These are phyloP conservation scores for Drosophila kambysellisi DNA, from an alignment of 2,888 invertebrate genomes.

Conservation along the genomic window DNA sequence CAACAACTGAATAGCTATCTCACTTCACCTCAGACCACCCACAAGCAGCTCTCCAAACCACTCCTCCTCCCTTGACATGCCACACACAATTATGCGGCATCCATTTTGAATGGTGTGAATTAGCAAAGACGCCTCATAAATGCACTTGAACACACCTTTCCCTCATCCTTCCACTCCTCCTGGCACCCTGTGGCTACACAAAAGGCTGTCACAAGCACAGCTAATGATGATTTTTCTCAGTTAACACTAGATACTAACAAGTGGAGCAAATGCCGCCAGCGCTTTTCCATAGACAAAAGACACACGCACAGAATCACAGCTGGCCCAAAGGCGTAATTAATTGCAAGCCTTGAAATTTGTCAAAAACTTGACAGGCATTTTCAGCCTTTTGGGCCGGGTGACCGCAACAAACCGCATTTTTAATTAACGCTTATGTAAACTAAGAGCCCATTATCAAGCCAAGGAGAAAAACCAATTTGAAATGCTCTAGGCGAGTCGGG, in stretches of 20 bases:
- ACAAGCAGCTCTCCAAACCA: background rate
- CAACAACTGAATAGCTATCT: slow-evolving; percentile 29
- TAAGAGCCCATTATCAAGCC: slow-evolving; percentile 1
- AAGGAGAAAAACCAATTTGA: background rate
- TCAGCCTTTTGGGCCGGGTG: slow-evolving; percentile 2
- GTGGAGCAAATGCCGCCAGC: slow-evolving; percentile 7
- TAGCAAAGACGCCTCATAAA: slow-evolving; percentile 52
- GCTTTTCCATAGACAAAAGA: slow-evolving; percentile 42
- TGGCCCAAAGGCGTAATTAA: slow-evolving; percentile 52
- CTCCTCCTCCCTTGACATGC: background rate
- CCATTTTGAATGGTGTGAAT: slow-evolving; percentile 68
- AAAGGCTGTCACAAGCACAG: slow-evolving; percentile 49
- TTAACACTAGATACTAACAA: slow-evolving; percentile 20
- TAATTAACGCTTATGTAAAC: slow-evolving; percentile 60
- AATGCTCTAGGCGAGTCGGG: background rate
- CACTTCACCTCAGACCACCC: background rate
- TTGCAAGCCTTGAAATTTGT: slow-evolving; percentile 62
- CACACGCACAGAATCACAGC: background rate
- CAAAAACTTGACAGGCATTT: slow-evolving; percentile 34
- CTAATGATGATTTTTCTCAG: slow-evolving; percentile 50
- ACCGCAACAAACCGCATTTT: slow-evolving; percentile 46
- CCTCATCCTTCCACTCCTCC: background rate
- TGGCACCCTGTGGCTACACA: background rate
- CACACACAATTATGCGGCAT: slow-evolving; percentile 33
- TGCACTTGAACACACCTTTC: slow-evolving; percentile 26